Base-by-base conservation (phyloP, 2,797 vertebrate species). In the Gymnoscopelus microlampas region DNA sequence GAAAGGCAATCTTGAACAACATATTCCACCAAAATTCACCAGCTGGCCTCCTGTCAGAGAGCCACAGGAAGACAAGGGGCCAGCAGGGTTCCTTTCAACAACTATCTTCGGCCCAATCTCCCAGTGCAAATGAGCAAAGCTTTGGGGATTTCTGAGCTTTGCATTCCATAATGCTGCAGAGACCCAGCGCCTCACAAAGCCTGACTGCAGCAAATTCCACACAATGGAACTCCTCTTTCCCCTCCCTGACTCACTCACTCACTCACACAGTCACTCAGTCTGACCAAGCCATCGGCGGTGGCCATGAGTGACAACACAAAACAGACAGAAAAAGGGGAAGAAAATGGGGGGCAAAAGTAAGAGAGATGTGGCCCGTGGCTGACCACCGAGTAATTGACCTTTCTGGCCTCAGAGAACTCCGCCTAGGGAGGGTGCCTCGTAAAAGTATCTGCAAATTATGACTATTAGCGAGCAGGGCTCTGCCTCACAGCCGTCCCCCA, bases 141-240 rank as follows among this genome's bases (percentile, higher is more conserved):
- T 92, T 85, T 86, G 86, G 85, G 92, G 89, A 93, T 93, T 94
- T 92, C 88, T 87, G 91, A 2, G 91, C 90, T 92, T 87, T 91
- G 86, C 92, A 93, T 94, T 94, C 92, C 93, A 92, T 88, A 89
- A 90, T 85, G 87, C 88, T 84, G 81, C 87, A 85, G 82, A 89
- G 90, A 87, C 88, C 51, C 88, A 90, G 81, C 19, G 79, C 84
- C 88, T 85, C 83, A 91, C 89, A 92, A 93, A 91, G 82, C 85
- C 91, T 89, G 89, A 93, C 92, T 87, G 88, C 91, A 94, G 93
- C 92, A 92, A 90, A 94, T 94, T 93, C 91, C 93, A 92, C 84
- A 93, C 91, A 92, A 85, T 86, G 80, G 79, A 79, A 71, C 79
- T 82, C 67, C 77, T 77, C 84, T 84, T 80, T 77, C 70, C 39